phyloP scores from a whole-genome alignment of 1,140 invertebrate genomes.

The Leucophenga varia region DNA sequence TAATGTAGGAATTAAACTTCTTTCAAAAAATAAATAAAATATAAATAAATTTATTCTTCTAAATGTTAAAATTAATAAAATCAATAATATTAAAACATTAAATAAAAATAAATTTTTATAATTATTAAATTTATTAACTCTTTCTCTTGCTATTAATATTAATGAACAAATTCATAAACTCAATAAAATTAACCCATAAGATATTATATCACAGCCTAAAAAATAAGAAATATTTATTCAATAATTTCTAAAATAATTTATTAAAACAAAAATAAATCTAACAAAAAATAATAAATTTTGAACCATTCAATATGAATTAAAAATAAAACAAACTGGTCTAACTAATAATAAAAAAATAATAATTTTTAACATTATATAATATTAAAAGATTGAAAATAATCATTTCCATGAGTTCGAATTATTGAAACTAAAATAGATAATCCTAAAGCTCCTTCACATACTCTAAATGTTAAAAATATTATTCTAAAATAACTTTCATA shows the following conservation, averaged over 20 bases:
- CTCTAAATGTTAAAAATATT: slow-evolving; percentile 63
- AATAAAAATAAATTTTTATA: slow-evolving; percentile 59
- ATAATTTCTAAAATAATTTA: slow-evolving; percentile 52
- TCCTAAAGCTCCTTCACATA: slow-evolving; percentile 63
- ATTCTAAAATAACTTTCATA: slow-evolving; percentile 61
- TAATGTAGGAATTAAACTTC: slow-evolving; percentile 64
- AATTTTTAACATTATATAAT: slow-evolving; percentile 61
- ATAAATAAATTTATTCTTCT: slow-evolving; percentile 61
- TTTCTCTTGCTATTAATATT: slow-evolving; percentile 60
- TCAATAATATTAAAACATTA: slow-evolving; percentile 60
- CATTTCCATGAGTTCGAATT: slow-evolving; percentile 61
- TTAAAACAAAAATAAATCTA: slow-evolving; percentile 54
- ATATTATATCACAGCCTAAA: slow-evolving; percentile 58
- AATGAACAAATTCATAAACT: slow-evolving; percentile 60
- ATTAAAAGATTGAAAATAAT: slow-evolving; percentile 61
- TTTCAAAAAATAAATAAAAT: slow-evolving; percentile 71
- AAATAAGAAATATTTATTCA: slow-evolving; percentile 52
- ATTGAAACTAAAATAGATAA: slow-evolving; percentile 61
- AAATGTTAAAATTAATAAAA: slow-evolving; percentile 63
- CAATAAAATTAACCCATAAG: slow-evolving; percentile 60
- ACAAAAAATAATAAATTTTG: slow-evolving; percentile 55
- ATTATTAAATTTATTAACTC: slow-evolving; percentile 56
- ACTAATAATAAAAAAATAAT: slow-evolving; percentile 56
- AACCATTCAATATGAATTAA: slow-evolving; percentile 49
- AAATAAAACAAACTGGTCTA: slow-evolving; percentile 51